Conservation (phyloP, 2,888 invertebrate genomes). For the Aelia acuminata region DNA sequence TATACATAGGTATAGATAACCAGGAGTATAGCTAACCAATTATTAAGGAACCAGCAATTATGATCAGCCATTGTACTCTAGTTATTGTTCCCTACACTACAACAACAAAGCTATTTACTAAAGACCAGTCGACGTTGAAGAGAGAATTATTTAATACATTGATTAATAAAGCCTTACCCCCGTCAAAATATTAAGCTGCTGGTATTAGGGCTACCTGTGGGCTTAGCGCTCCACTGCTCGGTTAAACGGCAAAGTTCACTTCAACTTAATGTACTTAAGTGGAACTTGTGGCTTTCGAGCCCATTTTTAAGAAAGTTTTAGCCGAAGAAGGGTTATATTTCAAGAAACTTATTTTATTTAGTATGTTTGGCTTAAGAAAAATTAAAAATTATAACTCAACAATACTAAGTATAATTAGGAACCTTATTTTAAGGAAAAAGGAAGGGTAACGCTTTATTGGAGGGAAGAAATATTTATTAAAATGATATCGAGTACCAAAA, state of each 20-base stretch:
- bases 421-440: too few species aligned
- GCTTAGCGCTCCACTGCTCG: neutral
- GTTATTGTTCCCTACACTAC: too few species aligned
- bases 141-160: conserved; percentile 17
- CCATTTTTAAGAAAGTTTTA: neutral
- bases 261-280: neutral
- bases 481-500: too few species aligned
- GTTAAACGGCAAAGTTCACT: neutral
- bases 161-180: neutral
- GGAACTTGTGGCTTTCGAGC: neutral
- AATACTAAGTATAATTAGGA: neutral
- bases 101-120: neutral
- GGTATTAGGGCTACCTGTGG: conserved; percentile 16
- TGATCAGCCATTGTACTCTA: too few species aligned
- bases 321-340: neutral
- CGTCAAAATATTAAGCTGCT: conserved; percentile 20
- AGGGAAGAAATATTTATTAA: too few species aligned
- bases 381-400: neutral
- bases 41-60: too few species aligned
- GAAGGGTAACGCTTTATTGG: too few species aligned
- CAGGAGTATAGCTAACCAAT: too few species aligned
- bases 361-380: neutral
- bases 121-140: neutral
- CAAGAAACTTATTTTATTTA: neutral
- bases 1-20: too few species aligned